Evolutionary conservation across 2,888 invertebrate species (phyloP).

Genomic region (Lepidochitona cinerea): DNA sequence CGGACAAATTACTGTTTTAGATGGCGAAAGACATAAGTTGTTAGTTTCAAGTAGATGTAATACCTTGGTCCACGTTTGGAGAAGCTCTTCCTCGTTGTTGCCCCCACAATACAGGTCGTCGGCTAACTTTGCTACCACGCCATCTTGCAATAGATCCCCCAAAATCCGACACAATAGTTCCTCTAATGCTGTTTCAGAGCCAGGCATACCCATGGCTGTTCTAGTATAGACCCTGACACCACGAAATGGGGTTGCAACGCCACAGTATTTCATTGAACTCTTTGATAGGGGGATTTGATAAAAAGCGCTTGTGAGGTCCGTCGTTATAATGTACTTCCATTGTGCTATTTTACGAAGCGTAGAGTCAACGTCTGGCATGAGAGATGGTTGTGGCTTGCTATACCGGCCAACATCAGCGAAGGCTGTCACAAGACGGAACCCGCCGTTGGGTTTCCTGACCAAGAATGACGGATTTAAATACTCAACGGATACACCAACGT

Average conservation of each 20-base stretch:
- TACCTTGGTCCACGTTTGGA: slow-evolving; percentile 16
- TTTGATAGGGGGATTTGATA: slow-evolving; percentile 39
- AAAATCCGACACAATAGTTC: slow-evolving; percentile 40
- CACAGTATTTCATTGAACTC: slow-evolving; percentile 42
- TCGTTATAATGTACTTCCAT: slow-evolving; percentile 39
- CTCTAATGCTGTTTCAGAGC: slow-evolving; percentile 40
- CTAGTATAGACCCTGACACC: slow-evolving; percentile 38
- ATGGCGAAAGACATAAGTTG: slow-evolving; percentile 16
- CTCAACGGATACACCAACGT: slow-evolving; percentile 29
- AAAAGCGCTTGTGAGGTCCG: slow-evolving; percentile 36
- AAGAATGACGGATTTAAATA: slow-evolving; percentile 47
- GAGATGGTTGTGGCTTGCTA: slow-evolving; percentile 25
- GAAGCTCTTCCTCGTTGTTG: slow-evolving; percentile 7
- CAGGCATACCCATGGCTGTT: slow-evolving; percentile 47
- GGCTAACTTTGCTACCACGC: slow-evolving; percentile 26
- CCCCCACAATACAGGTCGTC: slow-evolving; percentile 27
- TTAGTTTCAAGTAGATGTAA: slow-evolving; percentile 14
- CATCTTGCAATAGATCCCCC: slow-evolving; percentile 24
- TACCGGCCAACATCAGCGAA: slow-evolving; percentile 23
- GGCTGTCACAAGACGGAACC: slow-evolving; percentile 37
- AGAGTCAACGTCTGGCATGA: slow-evolving; percentile 22
- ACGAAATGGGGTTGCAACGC: slow-evolving; percentile 39
- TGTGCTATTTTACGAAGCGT: slow-evolving; percentile 28
- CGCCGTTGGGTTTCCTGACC: slow-evolving; percentile 33
- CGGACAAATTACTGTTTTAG: slow-evolving; percentile 16